Evolutionary conservation across 2,888 invertebrate genomes (phyloP).

Genomic region (Drosophila nr. perissopoda): DNA sequence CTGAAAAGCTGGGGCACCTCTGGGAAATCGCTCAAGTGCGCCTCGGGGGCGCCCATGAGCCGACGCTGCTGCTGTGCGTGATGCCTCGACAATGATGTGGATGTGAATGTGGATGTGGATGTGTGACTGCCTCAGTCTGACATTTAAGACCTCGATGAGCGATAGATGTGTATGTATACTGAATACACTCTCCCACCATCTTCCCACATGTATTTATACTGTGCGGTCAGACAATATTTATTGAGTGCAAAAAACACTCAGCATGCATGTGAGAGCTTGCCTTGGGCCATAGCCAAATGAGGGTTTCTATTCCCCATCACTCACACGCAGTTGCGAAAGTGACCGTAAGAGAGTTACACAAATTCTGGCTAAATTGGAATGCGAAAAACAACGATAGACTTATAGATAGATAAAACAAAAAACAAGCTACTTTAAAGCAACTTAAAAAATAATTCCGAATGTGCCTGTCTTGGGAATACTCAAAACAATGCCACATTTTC

Average conservation of each 20-base stretch:
- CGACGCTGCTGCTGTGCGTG: constrained; percentile 32
- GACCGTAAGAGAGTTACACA: neutral
- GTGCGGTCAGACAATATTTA: constrained; percentile 72
- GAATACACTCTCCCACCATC: neutral
- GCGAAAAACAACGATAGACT: neutral
- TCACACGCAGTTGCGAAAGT: neutral
- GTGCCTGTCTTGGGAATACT: neutral
- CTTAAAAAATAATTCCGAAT: neutral
- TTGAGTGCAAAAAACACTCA: constrained; percentile 68
- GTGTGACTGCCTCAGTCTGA: constrained; percentile 48
- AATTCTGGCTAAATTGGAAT: neutral
- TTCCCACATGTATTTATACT: neutral
- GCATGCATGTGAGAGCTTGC: constrained; percentile 38
- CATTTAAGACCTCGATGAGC: constrained; percentile 66
- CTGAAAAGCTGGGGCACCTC: constrained; percentile 40
- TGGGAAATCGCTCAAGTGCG: constrained; percentile 68
- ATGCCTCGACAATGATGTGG: constrained; percentile 35
- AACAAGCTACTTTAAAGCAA: neutral
- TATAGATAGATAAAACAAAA: neutral
- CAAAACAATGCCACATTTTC: neutral
- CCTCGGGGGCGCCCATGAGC: constrained; percentile 37
- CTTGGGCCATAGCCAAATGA: constrained; percentile 26
- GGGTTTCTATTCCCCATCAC: constrained; percentile 3
- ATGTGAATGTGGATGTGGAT: neutral
- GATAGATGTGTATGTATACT: constrained; percentile 42